Percentiles rank a stretch among this genome's conserved stretches.
These are phyloP conservation scores for Dicyrtomina minuta DNA, from an alignment of 2,888 invertebrate species.

Conservation along the genomic window DNA sequence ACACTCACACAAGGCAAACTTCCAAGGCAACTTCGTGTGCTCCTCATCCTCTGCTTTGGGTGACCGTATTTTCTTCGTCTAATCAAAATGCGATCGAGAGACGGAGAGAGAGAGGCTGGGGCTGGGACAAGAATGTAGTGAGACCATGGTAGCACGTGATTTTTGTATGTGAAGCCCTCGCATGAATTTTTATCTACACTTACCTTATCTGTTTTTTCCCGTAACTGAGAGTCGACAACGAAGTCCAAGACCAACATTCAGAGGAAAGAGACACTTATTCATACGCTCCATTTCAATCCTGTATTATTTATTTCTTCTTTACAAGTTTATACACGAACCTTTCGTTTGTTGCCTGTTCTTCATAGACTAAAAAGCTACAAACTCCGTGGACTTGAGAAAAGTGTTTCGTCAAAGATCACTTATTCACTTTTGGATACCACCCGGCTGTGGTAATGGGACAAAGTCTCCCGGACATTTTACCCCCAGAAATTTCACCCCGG, in stretches of 20 bases:
- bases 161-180: background rate
- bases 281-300: conserved; percentile 27
- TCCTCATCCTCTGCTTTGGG: background rate
- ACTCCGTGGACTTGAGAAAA: too few species aligned
- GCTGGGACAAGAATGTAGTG: background rate
- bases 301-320: conserved; percentile 19
- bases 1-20: conserved; percentile 23
- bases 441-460: too few species aligned
- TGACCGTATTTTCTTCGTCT: background rate
- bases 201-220: too few species aligned
- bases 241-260: too few species aligned
- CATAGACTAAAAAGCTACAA: background rate
- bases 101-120: background rate
- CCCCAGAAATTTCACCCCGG: too few species aligned
- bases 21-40: background rate
- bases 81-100: background rate
- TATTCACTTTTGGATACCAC: too few species aligned
- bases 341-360: background rate
- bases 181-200: conserved; percentile 12
- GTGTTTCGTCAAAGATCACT: too few species aligned
- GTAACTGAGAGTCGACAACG: too few species aligned
- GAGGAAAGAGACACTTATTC: background rate
- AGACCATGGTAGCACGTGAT: background rate
- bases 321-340: background rate
- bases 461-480: too few species aligned